Conservation (phyloP, 2,888 invertebrate genomes). For the Thyatira batis region DNA sequence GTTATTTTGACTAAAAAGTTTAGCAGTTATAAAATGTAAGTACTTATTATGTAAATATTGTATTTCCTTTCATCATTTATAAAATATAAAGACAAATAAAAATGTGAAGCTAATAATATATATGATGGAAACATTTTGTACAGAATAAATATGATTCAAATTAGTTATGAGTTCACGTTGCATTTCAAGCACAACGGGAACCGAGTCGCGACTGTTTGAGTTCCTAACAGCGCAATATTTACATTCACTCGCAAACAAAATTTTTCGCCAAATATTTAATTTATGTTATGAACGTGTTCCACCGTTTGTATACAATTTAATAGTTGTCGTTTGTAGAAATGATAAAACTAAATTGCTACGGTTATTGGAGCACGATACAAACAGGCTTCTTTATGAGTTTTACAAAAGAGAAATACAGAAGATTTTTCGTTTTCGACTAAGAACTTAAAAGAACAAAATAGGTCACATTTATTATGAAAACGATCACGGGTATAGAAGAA, state of each 20-base stretch:
- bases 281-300: neutral
- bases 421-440: too few relatives aligned
- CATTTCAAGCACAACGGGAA: neutral
- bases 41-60: too few relatives aligned
- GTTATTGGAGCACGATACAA: neutral
- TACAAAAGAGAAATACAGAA: too few relatives aligned
- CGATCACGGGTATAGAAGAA: too few relatives aligned
- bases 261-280: neutral
- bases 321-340: neutral
- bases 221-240: neutral
- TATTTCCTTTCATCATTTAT: too few relatives aligned
- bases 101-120: neutral
- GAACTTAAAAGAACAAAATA: too few relatives aligned
- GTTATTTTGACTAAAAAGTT: too few relatives aligned
- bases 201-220: neutral
- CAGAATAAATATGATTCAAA: neutral
- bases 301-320: neutral
- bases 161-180: neutral
- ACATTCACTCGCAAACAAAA: neutral
- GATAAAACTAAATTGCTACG: neutral
- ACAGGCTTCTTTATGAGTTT: too few relatives aligned
- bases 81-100: too few relatives aligned
- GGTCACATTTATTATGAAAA: too few relatives aligned
- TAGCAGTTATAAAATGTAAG: too few relatives aligned
- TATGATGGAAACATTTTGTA: neutral